A percentile compares a stretch with the other conserved stretches of the same genome.
These are phyloP conservation scores for Phenacoccus solenopsis DNA, from an alignment of 1,140 invertebrate genomes.

Conservation along the genomic window DNA sequence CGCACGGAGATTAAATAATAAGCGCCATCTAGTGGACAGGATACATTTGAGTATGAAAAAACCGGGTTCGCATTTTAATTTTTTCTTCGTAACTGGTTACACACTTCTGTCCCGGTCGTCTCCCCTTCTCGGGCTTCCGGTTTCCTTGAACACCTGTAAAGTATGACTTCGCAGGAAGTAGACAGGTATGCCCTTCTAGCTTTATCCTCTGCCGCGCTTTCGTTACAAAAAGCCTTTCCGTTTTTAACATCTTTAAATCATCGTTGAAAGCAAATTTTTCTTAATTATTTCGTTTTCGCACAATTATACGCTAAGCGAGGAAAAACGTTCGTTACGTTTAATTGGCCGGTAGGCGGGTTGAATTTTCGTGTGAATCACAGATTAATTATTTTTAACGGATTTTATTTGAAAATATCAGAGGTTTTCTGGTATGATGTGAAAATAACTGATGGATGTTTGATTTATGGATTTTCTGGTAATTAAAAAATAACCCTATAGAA, in stretches of 20 bases:
- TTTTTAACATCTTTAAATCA: slow-evolving; percentile 5
- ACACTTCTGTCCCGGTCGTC: slow-evolving; percentile 1
- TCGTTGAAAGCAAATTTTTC: not conserved
- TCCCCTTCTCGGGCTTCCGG: slow-evolving; percentile 11
- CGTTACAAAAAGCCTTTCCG: not conserved
- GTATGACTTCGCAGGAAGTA: slow-evolving; percentile 13
- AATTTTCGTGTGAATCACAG: not conserved
- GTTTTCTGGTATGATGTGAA: too few relatives aligned
- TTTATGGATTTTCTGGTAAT: too few relatives aligned
- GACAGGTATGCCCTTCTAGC: slow-evolving; percentile 7
- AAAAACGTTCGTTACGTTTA: not conserved
- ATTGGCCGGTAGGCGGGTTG: not conserved
- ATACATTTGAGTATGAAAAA: slow-evolving; percentile 5
- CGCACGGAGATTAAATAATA: not conserved
- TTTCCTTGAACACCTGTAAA: slow-evolving; percentile 17
- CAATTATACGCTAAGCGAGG: not conserved
- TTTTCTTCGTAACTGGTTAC: not conserved
- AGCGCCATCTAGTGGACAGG: slow-evolving; percentile 13
- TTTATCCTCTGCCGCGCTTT: not conserved
- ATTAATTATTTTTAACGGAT: not conserved
- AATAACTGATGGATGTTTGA: too few relatives aligned
- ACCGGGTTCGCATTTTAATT: slow-evolving; percentile 12
- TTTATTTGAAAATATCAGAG: too few relatives aligned
- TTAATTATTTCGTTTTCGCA: not conserved
- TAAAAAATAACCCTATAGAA: too few relatives aligned